These are phyloP conservation scores for Heteronetta atricapilla DNA, from an alignment of 2,113 vertebrate genomes.

Conservation along the genomic window DNA sequence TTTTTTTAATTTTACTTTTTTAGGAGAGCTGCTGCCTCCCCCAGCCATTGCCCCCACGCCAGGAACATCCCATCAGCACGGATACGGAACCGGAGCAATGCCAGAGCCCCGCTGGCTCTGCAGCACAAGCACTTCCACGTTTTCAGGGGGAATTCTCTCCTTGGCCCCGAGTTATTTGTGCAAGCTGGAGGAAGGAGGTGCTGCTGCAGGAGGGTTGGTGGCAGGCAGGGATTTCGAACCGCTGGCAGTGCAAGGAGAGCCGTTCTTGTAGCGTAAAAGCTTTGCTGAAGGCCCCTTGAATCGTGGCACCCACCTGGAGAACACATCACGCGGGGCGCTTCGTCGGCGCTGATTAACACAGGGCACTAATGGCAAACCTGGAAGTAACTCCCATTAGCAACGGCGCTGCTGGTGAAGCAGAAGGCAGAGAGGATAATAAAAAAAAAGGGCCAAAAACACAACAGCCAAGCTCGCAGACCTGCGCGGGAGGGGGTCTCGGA, in stretches of 20 bases:
- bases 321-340: neutral
- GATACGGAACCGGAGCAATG: neutral
- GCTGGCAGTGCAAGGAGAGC: neutral
- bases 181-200: neutral
- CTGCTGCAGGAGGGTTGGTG: neutral
- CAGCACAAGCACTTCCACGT: neutral
- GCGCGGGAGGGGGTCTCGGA: rapidly evolving
- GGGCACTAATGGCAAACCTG: neutral
- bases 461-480: neutral
- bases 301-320: neutral
- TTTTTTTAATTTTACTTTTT: neutral
- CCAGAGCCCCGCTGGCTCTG: neutral
- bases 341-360: neutral
- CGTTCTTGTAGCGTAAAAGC: neutral
- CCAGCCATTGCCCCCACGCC: neutral
- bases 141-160: neutral
- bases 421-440: neutral
- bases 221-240: neutral
- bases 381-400: neutral
- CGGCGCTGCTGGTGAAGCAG: neutral
- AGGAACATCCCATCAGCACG: neutral
- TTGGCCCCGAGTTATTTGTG: neutral
- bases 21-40: neutral
- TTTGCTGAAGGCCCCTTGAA: neutral
- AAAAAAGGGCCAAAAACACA: neutral